Percentiles rank a stretch among this genome's conserved stretches.
Evolutionary conservation across 2,888 invertebrate genomes (phyloP).

Genomic region (Labia minor): DNA sequence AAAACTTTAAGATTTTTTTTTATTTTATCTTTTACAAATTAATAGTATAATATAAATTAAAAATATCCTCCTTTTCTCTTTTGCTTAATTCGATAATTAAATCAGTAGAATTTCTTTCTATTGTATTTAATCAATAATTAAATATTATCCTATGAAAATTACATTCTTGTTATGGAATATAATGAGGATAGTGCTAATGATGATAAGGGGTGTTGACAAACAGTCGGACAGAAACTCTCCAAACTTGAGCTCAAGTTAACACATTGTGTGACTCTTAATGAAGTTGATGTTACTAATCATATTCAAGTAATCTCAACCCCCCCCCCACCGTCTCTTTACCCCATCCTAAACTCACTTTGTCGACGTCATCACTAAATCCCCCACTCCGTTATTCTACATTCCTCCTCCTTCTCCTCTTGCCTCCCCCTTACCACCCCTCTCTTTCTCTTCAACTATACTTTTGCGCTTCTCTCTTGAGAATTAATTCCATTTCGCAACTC

Average conservation of each 20-base stretch:
- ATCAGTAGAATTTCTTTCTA: no score
- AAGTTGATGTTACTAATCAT: conserved; percentile 8
- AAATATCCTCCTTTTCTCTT: no score
- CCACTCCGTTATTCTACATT: neutral
- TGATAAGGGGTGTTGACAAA: neutral
- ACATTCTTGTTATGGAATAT: neutral
- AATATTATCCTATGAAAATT: no score
- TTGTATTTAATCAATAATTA: no score
- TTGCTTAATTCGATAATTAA: no score
- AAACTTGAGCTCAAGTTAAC: conserved; percentile 5
- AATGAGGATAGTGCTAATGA: conserved; percentile 3
- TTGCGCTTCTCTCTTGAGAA: neutral
- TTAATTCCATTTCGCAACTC: neutral
- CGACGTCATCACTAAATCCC: conserved; percentile 7
- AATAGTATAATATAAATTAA: no score
- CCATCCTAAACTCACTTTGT: neutral
- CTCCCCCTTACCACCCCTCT: neutral
- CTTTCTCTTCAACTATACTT: neutral
- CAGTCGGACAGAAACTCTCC: neutral
- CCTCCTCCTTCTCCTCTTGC: no score
- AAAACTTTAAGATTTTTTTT: no score
- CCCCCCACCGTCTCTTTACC: neutral
- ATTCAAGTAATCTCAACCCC: conserved; percentile 13
- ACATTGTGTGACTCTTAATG: conserved; percentile 13
- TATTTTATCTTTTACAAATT: no score